Evolutionary conservation across 2,888 invertebrate species (phyloP), one percentile per base, ranked within the genome.

Genomic region (Pseudoips prasinana): DNA sequence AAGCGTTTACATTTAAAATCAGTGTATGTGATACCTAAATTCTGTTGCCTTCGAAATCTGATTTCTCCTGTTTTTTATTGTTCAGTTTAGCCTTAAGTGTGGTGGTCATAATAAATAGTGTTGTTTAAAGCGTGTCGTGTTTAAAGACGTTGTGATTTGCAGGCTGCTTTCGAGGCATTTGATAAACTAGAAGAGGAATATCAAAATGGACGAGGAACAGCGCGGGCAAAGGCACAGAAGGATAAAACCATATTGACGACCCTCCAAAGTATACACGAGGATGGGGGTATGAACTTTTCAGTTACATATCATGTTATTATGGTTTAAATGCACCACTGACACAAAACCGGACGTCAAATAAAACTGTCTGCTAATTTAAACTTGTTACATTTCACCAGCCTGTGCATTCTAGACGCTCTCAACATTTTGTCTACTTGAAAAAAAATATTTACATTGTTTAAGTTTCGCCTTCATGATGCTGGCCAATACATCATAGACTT

Each of bases 191-290:
- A 76, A 39, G 81, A 78, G 28, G 83, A 84, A 26, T 73, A 63
- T 46, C 51, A 55, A 47, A 74, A 74, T 67, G 71, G 52, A n/a
- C 71, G 70, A 10, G 50, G 36, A 9, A 64, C 58, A 43, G 46
- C 58, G 54, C 75, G 74, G 39, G 81, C 78, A 34, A 76, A 70
- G 31, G 29, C 47, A 2, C 57, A 57, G n/a, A 81, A 73, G 44
- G 76, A 79, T 23, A 83, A 76, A 62, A 72, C 58, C 40, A 56
- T 33, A 29, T 43, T 62, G 57, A 72, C 72, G 26, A 70, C 64
- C 10, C 79, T 87, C 37, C 77, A 85, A 49, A 81, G 82, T 48
- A 87, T 88, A 33, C 57, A 75, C 32, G 87, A 87, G 48, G 81
- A 81, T 33, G 86, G 81, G 49, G 77, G 87, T 82, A 67, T 55